These are phyloP conservation scores for Helostoma temminkii DNA, from an alignment of 2,797 vertebrate species.

Conservation along the genomic window DNA sequence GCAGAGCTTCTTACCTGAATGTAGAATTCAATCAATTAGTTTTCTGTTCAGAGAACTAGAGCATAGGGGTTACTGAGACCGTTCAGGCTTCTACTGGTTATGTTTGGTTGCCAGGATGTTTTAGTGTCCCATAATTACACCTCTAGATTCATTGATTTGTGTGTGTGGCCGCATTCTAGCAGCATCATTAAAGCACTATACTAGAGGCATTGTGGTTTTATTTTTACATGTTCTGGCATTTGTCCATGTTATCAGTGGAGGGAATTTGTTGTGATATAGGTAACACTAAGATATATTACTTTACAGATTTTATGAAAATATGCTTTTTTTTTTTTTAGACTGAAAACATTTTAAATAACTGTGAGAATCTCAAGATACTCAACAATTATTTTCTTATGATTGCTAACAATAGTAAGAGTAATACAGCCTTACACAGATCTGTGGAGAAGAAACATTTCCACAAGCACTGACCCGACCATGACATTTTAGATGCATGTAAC, in stretches of 20 bases:
- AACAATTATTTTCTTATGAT: neutral
- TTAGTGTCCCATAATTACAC: conserved; percentile 73
- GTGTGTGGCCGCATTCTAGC: conserved; percentile 68
- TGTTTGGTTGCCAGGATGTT: conserved; percentile 66
- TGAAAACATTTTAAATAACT: neutral
- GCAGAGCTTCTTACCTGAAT: conserved; percentile 74
- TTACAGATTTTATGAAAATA: no score
- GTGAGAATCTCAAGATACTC: neutral
- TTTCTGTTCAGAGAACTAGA: conserved; percentile 58
- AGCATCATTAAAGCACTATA: conserved; percentile 59
- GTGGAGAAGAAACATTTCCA: conserved; percentile 7
- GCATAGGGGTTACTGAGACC: conserved; percentile 67
- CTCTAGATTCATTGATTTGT: conserved; percentile 70
- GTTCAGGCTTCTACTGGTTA: conserved; percentile 62
- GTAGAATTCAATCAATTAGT: conserved; percentile 76
- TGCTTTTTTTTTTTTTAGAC: no score
- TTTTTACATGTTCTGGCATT: conserved; percentile 52
- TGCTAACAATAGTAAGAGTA: no score
- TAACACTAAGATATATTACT: conserved; percentile 21
- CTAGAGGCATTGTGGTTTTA: conserved; percentile 41
- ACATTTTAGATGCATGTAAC: conserved; percentile 24
- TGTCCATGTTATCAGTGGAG: conserved; percentile 24
- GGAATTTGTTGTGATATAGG: conserved; percentile 30
- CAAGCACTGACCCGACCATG: conserved; percentile 13
- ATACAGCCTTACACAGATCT: neutral